Evolutionary conservation across 1,140 invertebrate genomes (phyloP), one percentile per base, ranked within the genome.

Genomic region (Apis cerana): DNA sequence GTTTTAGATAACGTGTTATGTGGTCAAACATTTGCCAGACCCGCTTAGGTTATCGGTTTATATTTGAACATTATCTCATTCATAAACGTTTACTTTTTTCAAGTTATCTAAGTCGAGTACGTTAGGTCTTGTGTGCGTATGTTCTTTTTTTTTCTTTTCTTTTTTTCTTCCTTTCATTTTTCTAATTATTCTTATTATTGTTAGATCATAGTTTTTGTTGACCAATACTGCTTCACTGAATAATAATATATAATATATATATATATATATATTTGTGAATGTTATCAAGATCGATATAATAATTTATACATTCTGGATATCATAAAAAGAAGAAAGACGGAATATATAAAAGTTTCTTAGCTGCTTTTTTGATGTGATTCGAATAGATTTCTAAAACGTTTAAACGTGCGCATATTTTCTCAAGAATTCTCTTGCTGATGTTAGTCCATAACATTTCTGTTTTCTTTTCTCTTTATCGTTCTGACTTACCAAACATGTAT

Each of bases 21-120:
- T 54, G 13, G 54, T 62, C 74, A 61, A 77, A 82, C 80, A 61
- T 82, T 82, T 62, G 48, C 23, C 80, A 69, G 56, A 69, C 74
- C 13, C 65, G 21, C 23, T 65, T 52, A 74, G 82, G 82, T 90
- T 90, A 90, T 90, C 87, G 71, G 59, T 62, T 54, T 50, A 69
- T 85, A 86, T 85, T 89, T 87, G 75, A 89, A 54, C 83, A 80
- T 56, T 90, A 90, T 89, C 88, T 85, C n/a, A 9, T 56, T 23
- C 69, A 72, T 74, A 83, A 69, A 79, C 85, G n/a, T 27, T 69
- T 58, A 13, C 58, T 33, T 71, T 68, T 13, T 21, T 13, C 2
- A 50, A 61, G 17, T 48, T 21, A 67, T 50, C 56, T 2, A 15
- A 33, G 11, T 62, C 8, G 4, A n/a, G 56, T 50, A 23, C 50